These are phyloP conservation scores for Drosophila nr. medialis DNA, from an alignment of 2,888 invertebrate genomes.

Conservation along the genomic window DNA sequence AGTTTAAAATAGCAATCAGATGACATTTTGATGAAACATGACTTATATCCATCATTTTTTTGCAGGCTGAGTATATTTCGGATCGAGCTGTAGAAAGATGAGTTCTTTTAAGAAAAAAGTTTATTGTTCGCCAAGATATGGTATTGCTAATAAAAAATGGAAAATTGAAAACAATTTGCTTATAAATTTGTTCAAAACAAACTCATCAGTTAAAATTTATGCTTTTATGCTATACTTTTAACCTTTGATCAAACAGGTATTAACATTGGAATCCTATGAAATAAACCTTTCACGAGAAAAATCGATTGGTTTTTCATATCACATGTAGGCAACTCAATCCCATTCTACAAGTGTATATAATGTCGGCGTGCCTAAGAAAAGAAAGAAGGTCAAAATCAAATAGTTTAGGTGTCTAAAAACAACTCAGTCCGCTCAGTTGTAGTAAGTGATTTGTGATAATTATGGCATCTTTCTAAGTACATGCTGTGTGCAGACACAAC, in stretches of 20 bases:
- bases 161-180: too few species aligned
- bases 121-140: background rate
- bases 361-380: background rate
- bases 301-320: background rate
- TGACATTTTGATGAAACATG: background rate
- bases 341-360: background rate
- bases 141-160: background rate
- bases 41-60: background rate
- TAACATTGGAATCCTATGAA: background rate
- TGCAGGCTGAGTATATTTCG: background rate
- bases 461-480: constrained; percentile 11
- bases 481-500: constrained; percentile 2
- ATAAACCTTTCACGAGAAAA: background rate
- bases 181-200: background rate
- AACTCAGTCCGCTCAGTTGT: background rate
- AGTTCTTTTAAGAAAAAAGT: background rate
- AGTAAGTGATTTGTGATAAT: background rate
- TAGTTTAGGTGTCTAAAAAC: background rate
- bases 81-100: background rate
- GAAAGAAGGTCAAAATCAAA: background rate
- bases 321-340: background rate
- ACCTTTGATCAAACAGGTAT: too few species aligned
- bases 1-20: background rate
- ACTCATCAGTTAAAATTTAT: background rate
- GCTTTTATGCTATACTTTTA: too few species aligned